A percentile compares a stretch with the other conserved stretches of the same genome.
Conservation (phyloP, 2,797 vertebrate species). For the Melanogrammus aeglefinus region DNA sequence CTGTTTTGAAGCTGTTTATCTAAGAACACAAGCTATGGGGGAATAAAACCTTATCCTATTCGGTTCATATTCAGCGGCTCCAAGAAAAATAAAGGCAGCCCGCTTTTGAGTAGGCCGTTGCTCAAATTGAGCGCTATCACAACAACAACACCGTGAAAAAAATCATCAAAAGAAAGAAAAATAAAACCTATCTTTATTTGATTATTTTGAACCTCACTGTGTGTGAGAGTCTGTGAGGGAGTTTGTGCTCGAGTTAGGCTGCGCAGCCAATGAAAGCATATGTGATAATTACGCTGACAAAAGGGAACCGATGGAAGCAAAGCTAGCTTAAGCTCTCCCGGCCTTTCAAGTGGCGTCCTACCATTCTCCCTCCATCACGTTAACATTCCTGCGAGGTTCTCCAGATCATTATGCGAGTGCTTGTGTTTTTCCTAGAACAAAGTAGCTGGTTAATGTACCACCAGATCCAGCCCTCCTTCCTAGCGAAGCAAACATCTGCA, state of each 20-base stretch:
- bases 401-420: conserved; percentile 63
- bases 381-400: conserved; percentile 62
- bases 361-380: conserved; percentile 57
- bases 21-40: conserved; percentile 25
- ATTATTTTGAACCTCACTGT: conserved; percentile 18
- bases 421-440: conserved; percentile 68
- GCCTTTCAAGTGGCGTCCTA: conserved; percentile 59
- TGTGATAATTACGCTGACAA: conserved; percentile 50
- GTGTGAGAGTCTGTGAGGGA: conserved; percentile 17
- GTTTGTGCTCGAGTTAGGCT: conserved; percentile 18
- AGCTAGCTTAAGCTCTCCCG: conserved; percentile 42
- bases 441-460: conserved; percentile 64
- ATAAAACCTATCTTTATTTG: neutral
- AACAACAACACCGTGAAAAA: neutral
- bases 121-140: neutral
- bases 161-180: neutral
- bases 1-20: conserved; percentile 43
- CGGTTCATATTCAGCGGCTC: conserved; percentile 2
- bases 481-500: conserved; percentile 42
- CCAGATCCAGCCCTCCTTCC: conserved; percentile 32
- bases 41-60: neutral
- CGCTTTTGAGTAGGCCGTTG: neutral
- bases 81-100: neutral
- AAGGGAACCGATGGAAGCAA: conserved; percentile 38
- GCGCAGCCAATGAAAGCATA: conserved; percentile 13